Conservation (phyloP, 53 echinoderm and acorn worm genomes). For the Actinopyga echinites region DNA sequence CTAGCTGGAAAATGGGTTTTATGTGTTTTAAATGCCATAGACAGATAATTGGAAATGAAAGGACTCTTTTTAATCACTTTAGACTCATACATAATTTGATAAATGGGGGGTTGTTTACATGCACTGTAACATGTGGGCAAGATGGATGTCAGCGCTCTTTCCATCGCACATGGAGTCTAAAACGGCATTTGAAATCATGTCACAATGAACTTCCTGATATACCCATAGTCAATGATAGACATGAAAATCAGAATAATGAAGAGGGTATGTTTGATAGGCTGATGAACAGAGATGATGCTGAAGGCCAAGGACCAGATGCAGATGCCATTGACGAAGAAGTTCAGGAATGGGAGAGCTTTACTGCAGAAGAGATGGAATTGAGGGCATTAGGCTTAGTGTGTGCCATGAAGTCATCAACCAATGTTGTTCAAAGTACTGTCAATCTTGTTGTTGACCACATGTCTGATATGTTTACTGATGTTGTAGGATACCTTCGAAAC, state of each 20-base stretch:
- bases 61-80: slow-evolving; percentile 18
- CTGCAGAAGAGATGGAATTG: background rate
- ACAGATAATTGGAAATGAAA: slow-evolving; percentile 13
- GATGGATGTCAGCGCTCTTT: slow-evolving; percentile 38
- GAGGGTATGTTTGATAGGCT: background rate
- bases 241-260: background rate
- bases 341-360: slow-evolving; percentile 21
- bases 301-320: background rate
- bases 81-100: slow-evolving; percentile 21
- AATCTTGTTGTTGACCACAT: slow-evolving; percentile 37
- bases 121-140: slow-evolving; percentile 39
- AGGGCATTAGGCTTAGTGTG: slow-evolving; percentile 38
- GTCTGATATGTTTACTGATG: slow-evolving; percentile 10
- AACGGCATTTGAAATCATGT: slow-evolving; percentile 8
- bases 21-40: slow-evolving; percentile 8
- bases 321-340: background rate
- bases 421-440: slow-evolving; percentile 34
- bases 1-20: slow-evolving; percentile 8
- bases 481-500: slow-evolving; percentile 5
- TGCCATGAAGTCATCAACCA: slow-evolving; percentile 26
- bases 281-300: slow-evolving; percentile 6
- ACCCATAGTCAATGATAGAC: background rate
- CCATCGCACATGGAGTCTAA: slow-evolving; percentile 35
- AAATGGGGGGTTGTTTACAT: slow-evolving; percentile 33
- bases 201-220: background rate